phyloP scores from a whole-genome alignment of 2,888 invertebrate genomes.

The Steinernema scapterisci region DNA sequence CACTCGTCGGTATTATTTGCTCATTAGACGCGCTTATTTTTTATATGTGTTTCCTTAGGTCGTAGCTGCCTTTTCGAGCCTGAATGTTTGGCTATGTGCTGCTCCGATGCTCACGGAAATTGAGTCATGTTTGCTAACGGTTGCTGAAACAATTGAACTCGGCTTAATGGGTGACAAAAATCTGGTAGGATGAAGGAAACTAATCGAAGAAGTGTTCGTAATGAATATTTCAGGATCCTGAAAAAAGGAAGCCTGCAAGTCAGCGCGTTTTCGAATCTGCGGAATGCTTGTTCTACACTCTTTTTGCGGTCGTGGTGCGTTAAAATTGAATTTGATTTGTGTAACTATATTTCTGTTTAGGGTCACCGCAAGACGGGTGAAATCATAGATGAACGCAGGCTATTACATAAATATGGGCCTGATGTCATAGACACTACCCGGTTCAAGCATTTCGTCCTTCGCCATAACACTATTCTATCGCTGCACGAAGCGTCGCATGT shows the following conservation, averaged over 20 bases:
- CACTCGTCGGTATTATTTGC: conserved; percentile 78
- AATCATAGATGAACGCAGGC: conserved; percentile 53
- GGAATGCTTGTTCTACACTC: conserved; percentile 81
- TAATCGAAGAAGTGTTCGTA: background rate
- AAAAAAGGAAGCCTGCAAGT: conserved; percentile 82
- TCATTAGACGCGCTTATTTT: background rate
- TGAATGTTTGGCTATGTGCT: conserved; percentile 83
- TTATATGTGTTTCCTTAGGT: conserved; percentile 51
- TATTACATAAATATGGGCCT: conserved; percentile 56
- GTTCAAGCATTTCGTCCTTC: conserved; percentile 61
- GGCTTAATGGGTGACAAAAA: conserved; percentile 93
- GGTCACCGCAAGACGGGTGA: conserved; percentile 35
- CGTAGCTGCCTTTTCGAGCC: conserved; percentile 75
- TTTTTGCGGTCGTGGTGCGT: conserved; percentile 56
- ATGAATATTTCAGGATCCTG: conserved; percentile 35
- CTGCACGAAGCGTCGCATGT: conserved; percentile 55
- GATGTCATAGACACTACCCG: conserved; percentile 49
- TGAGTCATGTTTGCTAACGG: conserved; percentile 86
- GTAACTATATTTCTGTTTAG: conserved; percentile 1
- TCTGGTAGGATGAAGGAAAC: conserved; percentile 68
- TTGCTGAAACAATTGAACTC: conserved; percentile 93
- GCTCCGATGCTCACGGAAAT: conserved; percentile 88
- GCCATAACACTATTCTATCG: conserved; percentile 58
- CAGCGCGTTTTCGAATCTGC: conserved; percentile 97
- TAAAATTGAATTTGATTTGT: conserved; percentile 6